Base-by-base conservation (phyloP, 1,140 invertebrate genomes). In the Orius insidiosus region DNA sequence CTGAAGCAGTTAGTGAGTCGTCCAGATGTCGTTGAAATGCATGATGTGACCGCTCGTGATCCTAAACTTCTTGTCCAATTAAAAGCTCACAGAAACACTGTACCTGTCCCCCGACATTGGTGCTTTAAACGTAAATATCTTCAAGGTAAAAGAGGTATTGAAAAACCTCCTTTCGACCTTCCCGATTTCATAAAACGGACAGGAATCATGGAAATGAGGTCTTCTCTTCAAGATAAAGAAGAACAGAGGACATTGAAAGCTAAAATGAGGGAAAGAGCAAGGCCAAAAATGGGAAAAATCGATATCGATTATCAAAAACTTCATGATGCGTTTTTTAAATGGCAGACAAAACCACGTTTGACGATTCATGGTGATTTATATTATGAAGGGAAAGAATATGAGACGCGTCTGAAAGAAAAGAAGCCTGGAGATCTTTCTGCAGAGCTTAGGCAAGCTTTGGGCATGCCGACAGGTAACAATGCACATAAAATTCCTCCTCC, bases 361-460 rank as follows among this genome's bases (percentile, higher is more conserved):
- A 96, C 93, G 0, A 54, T 54, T 19, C 53, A 95, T 95, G 56
- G 95, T 97, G 63, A 96, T 95, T 10, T 99, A 0, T 99, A 99
- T 64, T 99, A 98, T 65, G 96, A 99, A 66, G 96, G 96, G n/a
- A 99, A 99, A 63, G 96, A 99, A 64, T 96, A 96, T 67, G 96
- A 99, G 63, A 98, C 94, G 0, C 72, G 92, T 34, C 68, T 99
- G 32, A 89, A 92, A 55, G 95, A 59, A 43, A 51, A 51, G 31
- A 51, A 51, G 33, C 49, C 49, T 14, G 49, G 49, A 4, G 49
- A 51, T 10, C 65, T 99, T 5, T 86, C 87, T 7, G 93, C 97
- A 59, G 95, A 98, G 57, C 61, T 99, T 47, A 70, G 94, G 46
- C 95, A 90, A 14, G 92, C 96, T 5, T 66, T 99, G 10, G 96